Base-by-base conservation (phyloP, 2,113 vertebrate genomes). In the Picathartes gymnocephalus region DNA sequence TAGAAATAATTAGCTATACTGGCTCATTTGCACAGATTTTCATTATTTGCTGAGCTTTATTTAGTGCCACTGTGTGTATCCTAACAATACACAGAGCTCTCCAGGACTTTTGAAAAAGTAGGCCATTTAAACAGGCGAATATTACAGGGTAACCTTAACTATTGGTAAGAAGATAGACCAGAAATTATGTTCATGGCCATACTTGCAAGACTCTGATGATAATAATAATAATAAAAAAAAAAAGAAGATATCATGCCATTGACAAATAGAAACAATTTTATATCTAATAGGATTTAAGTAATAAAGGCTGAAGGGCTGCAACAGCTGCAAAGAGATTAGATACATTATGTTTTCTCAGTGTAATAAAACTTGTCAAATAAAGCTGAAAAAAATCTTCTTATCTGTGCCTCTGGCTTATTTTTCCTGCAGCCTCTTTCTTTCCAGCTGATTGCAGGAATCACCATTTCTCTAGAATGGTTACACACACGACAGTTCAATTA, bases 301-400 rank as follows among this genome's bases (percentile, higher is more conserved):
- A 96, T 97, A 97, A 97, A 95, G 76, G 90, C 88, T 97, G 95
- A 96, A 95, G 78, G 76, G 90, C 85, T 96, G 95, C 91, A 97
- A 96, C 90, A 94, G 76, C 93, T 95, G 88, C 94, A 93, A 97
- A 93, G 94, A 97, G 92, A 97, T 97, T 96, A 97, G 95, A 95
- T 93, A 88, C 2, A 31, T 95, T 96, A 94, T 81, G 80, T 93
- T 97, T 98, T 97, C 96, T 95, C 76, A 45, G 87, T 93, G 81
- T 96, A 97, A 97, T 97, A 97, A 97, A 97, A 96, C 88, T 96
- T 97, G 90, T 97, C 95, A 97, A 97, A 97, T 96, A 96, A 90
- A 97, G 88, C 91, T 94, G 79, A 97, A 97, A 95, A 97, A 97
- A 96, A 97, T 96, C 86, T 96, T 91, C 95, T 97, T 97, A 97